phyloP scores from a whole-genome alignment of 2,113 vertebrate genomes.

The Arizona elegans region DNA sequence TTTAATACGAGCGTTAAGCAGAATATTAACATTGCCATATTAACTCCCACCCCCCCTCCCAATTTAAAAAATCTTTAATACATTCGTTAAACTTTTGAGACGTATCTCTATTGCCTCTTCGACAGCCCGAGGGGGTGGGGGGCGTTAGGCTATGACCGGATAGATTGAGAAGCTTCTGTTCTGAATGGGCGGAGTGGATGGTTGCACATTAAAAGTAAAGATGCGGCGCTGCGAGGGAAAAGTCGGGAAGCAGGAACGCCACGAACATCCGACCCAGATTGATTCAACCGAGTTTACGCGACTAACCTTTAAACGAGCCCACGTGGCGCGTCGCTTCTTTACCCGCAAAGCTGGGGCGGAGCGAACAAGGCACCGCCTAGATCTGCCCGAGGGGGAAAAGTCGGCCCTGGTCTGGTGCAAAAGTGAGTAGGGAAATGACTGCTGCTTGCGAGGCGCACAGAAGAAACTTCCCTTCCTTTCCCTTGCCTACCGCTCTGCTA shows the following conservation, averaged over 20 bases:
- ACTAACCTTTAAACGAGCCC: neutral
- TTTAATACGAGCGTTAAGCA: neutral
- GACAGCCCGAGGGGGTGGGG: neutral
- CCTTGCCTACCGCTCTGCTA: neutral
- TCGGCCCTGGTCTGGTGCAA: neutral
- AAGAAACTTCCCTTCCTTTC: neutral
- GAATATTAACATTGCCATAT: neutral
- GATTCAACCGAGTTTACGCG: neutral
- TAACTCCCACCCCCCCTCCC: neutral
- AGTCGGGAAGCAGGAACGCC: neutral
- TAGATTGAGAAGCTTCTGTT: neutral
- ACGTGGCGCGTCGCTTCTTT: neutral
- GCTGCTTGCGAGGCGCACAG: neutral
- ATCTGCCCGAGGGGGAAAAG: too few species aligned
- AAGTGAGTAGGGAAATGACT: neutral
- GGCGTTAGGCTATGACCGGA: neutral
- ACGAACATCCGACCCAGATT: accelerated
- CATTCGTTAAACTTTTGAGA: neutral
- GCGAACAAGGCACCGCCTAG: neutral
- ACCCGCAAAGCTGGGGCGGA: neutral
- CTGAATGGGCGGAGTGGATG: neutral
- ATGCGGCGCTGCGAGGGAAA: neutral
- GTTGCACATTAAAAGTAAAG: neutral
- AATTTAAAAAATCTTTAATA: neutral
- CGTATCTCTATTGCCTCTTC: neutral